These are phyloP conservation scores for Myrmecophaga tridactyla DNA, from an alignment of 2,113 vertebrate genomes.

Conservation along the genomic window DNA sequence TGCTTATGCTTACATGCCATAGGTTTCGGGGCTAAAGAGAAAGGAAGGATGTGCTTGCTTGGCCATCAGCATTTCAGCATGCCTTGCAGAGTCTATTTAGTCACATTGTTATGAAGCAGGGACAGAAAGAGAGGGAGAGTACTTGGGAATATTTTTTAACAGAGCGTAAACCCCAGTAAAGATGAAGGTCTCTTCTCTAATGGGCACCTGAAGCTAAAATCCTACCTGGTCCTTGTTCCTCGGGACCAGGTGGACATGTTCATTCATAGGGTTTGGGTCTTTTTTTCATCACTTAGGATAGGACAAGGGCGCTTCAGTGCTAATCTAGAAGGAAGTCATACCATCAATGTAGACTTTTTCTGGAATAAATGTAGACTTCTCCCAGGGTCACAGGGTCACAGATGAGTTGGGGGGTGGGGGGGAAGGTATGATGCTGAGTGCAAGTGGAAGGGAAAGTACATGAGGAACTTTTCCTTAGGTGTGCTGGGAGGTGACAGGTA, in stretches of 20 bases:
- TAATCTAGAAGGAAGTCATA: background rate
- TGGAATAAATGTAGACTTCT: background rate
- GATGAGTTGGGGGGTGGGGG: accelerated
- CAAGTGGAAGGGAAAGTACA: background rate
- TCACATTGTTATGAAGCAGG: background rate
- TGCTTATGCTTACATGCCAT: background rate
- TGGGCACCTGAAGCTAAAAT: background rate
- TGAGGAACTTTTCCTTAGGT: background rate
- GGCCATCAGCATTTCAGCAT: too few relatives aligned
- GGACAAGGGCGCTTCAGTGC: too few relatives aligned
- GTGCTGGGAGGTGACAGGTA: background rate
- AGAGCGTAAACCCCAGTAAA: background rate
- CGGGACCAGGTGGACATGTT: background rate
- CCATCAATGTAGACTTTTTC: background rate
- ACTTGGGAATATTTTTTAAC: background rate
- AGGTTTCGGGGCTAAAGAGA: background rate
- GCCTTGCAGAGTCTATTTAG: background rate
- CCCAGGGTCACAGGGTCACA: background rate
- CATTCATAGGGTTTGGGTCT: background rate
- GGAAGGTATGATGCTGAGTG: background rate
- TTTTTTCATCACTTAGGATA: background rate
- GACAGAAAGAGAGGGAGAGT: background rate
- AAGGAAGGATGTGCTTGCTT: background rate
- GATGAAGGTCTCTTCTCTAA: background rate
- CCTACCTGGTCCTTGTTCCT: background rate